These are phyloP conservation scores for Drosophila limbata DNA, from an alignment of 2,888 invertebrate species.

Conservation along the genomic window DNA sequence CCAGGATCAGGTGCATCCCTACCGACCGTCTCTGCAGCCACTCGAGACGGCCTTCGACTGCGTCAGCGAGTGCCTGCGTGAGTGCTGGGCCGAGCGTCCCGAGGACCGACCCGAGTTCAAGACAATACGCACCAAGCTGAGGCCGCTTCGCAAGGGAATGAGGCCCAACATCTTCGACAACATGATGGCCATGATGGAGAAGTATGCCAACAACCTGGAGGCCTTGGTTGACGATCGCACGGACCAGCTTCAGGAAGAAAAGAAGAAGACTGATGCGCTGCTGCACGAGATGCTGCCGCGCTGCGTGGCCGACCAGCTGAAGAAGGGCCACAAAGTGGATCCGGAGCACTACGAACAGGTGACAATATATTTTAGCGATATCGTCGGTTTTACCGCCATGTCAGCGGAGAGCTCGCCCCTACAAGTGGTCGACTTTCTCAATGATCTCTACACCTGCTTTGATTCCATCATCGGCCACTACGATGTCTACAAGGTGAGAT, in stretches of 20 bases:
- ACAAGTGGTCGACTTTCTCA: slow-evolving; percentile 96
- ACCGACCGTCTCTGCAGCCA: slow-evolving; percentile 90
- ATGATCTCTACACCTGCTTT: slow-evolving; percentile 97
- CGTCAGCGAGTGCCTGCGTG: slow-evolving; percentile 92
- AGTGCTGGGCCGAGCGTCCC: slow-evolving; percentile 94
- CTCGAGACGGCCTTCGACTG: slow-evolving; percentile 94
- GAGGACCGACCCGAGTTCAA: slow-evolving; percentile 94
- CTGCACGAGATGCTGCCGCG: slow-evolving; percentile 95
- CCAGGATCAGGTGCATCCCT: slow-evolving; percentile 81
- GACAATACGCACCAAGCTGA: slow-evolving; percentile 90
- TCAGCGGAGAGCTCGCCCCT: slow-evolving; percentile 96
- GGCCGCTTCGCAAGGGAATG: slow-evolving; percentile 95
- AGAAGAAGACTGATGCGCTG: slow-evolving; percentile 97
- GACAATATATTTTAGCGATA: slow-evolving; percentile 97
- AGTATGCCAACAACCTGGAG: slow-evolving; percentile 97
- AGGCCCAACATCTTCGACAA: slow-evolving; percentile 98
- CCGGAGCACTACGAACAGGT: slow-evolving; percentile 94
- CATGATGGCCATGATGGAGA: slow-evolving; percentile 99
- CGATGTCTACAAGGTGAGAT: slow-evolving; percentile 93
- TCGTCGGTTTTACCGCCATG: slow-evolving; percentile 96
- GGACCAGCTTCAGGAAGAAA: slow-evolving; percentile 96
- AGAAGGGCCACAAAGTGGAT: slow-evolving; percentile 94
- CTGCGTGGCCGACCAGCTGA: slow-evolving; percentile 96
- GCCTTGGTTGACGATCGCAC: slow-evolving; percentile 97
- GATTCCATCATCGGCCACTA: slow-evolving; percentile 97